Base-by-base conservation (phyloP, 2,797 vertebrate genomes). In the Sciurus vulgaris region DNA sequence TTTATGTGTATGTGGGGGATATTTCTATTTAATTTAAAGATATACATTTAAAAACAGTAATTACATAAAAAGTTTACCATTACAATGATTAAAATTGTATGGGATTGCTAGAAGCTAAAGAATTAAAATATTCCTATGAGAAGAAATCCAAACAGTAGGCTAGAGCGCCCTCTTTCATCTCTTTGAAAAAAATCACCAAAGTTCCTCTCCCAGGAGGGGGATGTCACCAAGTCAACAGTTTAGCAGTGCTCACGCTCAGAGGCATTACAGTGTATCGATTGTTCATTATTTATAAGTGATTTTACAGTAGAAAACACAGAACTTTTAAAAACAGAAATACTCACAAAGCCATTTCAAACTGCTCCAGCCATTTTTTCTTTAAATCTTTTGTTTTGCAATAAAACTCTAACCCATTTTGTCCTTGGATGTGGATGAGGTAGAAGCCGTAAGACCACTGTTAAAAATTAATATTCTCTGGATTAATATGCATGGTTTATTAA, bases 341-440 rank as follows among this genome's bases (percentile, higher is more conserved):
- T 99, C 98, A 99, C 99, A 99, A 98, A 95, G 99, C 99, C 99
- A 99, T 99, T 98, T 99, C 99, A 98, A 99, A 99, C 98, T 99
- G 99, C 93, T 99, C 99, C 97, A 99, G 98, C 99, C 99, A 99
- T 97, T 99, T 99, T 98, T 99, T 99, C 98, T 99, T 99, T 98
- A 99, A 98, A 96, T 99, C 99, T 98, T 99, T 99, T 97, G 99
- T 99, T 98, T 99, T 99, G 98, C 99, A 99, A 98, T 99, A 99
- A 98, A 99, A 99, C 98, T 99, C 99, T 95, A 99, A 99, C 93
- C 99, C 99, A 65, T 98, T 99, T 98, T 99, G 99, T 96, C 99
- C 99, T 98, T 99, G 99, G 96, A 98, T 99, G 95, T 99, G 99
- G 89, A 99, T 99, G 99, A 99, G 99, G 99, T 99, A 99, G 99